These are phyloP conservation scores for Hippocampus mohnikei DNA, from an alignment of 2,113 vertebrate species.

Conservation along the genomic window DNA sequence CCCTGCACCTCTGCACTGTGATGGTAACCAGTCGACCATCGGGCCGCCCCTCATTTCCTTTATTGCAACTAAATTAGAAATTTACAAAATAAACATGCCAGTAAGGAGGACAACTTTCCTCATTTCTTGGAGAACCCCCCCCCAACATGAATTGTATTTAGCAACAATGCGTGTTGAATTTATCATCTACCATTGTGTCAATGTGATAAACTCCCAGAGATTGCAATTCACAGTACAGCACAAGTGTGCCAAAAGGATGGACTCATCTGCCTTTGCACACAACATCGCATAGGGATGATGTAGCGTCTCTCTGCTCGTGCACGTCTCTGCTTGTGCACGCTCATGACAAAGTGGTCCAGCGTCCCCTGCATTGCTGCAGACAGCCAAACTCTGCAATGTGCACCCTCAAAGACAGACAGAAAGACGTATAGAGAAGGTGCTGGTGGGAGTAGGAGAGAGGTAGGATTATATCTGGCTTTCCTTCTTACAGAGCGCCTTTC, in stretches of 20 bases:
- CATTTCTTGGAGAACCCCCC: not conserved
- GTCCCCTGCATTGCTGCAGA: slow-evolving; percentile 65
- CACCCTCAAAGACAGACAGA: slow-evolving; percentile 15
- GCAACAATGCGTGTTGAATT: not conserved
- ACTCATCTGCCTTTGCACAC: not conserved
- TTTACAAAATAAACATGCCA: too few relatives aligned
- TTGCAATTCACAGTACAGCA: not conserved
- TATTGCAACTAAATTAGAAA: too few relatives aligned
- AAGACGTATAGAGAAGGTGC: slow-evolving; percentile 6
- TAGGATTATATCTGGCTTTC: slow-evolving; percentile 41
- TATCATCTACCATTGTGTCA: not conserved
- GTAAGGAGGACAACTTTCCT: not conserved
- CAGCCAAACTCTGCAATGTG: slow-evolving; percentile 57
- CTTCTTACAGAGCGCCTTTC: slow-evolving; percentile 37
- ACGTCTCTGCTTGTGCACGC: slow-evolving; percentile 23
- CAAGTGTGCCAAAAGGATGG: not conserved
- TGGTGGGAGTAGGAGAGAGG: slow-evolving; percentile 17
- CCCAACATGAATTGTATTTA: not conserved
- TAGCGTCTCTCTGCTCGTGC: slow-evolving; percentile 12
- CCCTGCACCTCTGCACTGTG: too few relatives aligned
- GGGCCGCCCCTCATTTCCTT: too few relatives aligned
- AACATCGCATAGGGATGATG: slow-evolving; percentile 10
- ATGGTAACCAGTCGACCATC: too few relatives aligned
- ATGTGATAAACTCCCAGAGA: not conserved
- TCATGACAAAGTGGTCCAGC: slow-evolving; percentile 44